A percentile compares a stretch with the other conserved stretches of the same genome.
Conservation (phyloP, 2,797 vertebrate species). For the Sebastes alutus region DNA sequence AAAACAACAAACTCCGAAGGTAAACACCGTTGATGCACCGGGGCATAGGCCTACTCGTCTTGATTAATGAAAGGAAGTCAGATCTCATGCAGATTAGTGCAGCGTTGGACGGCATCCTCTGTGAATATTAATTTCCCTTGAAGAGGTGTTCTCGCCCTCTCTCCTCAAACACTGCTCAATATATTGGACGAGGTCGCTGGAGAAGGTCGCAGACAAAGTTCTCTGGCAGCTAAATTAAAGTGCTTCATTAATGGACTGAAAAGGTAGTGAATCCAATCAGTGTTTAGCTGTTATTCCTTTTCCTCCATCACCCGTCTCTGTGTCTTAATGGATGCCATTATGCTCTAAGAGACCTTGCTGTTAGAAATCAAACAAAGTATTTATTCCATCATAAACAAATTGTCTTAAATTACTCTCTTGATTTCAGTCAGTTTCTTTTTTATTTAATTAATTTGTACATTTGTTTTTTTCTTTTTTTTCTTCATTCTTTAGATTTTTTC, state of each 20-base stretch:
- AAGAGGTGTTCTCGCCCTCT: slow-evolving; percentile 68
- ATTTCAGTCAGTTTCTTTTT: background rate
- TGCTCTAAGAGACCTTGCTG: slow-evolving; percentile 26
- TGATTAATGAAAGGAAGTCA: slow-evolving; percentile 83
- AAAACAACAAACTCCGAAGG: slow-evolving; percentile 77
- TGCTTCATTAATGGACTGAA: slow-evolving; percentile 74
- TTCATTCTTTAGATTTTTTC: background rate
- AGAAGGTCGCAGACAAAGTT: slow-evolving; percentile 75
- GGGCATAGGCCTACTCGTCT: slow-evolving; percentile 75
- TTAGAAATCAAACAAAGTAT: slow-evolving; percentile 40
- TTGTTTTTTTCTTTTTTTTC: background rate
- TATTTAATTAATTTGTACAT: background rate
- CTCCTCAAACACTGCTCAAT: slow-evolving; percentile 66
- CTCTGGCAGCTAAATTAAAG: slow-evolving; percentile 75
- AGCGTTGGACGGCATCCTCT: slow-evolving; percentile 68
- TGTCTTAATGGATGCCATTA: slow-evolving; percentile 61
- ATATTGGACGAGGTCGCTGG: slow-evolving; percentile 65
- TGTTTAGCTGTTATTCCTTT: slow-evolving; percentile 54
- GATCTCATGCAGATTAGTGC: slow-evolving; percentile 81
- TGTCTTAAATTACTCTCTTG: background rate
- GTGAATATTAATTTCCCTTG: slow-evolving; percentile 80
- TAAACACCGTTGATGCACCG: slow-evolving; percentile 74
- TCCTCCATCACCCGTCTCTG: slow-evolving; percentile 36
- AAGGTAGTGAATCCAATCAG: slow-evolving; percentile 68
- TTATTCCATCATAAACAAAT: slow-evolving; percentile 27